Evolutionary conservation across 2,113 vertebrate genomes (phyloP).

Genomic region (Urocolius indicus): DNA sequence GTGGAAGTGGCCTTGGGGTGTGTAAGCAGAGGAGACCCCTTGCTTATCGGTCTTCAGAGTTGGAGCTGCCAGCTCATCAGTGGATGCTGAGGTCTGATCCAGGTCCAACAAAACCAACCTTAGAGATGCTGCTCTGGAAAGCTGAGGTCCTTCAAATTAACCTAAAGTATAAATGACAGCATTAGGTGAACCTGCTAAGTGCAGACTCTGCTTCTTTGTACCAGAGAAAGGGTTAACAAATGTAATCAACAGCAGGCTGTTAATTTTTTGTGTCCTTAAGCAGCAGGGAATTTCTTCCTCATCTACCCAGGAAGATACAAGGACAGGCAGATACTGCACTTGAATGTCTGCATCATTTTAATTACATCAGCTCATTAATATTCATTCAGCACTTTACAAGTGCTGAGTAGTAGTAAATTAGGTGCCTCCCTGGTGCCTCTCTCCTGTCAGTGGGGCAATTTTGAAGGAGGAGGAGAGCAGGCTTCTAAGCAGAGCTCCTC

Average conservation of each 20-base stretch:
- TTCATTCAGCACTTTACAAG: slow-evolving; percentile 41
- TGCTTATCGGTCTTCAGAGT: background rate
- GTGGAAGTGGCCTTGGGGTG: background rate
- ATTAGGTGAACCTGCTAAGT: background rate
- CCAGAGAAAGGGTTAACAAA: slow-evolving; percentile 45
- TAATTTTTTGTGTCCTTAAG: slow-evolving; percentile 63
- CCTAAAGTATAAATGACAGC: background rate
- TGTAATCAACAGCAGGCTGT: slow-evolving; percentile 59
- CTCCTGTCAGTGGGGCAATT: background rate
- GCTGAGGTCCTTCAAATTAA: background rate
- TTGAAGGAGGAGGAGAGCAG: background rate
- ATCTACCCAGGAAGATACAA: slow-evolving; percentile 61
- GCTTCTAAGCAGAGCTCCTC: background rate
- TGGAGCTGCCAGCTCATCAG: background rate
- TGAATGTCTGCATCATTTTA: slow-evolving; percentile 68
- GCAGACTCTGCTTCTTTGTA: background rate
- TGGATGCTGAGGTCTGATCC: background rate
- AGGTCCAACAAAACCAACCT: background rate
- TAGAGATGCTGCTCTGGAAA: background rate
- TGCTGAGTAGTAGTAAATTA: slow-evolving; percentile 52
- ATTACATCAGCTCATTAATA: slow-evolving; percentile 70
- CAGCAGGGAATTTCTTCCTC: slow-evolving; percentile 69
- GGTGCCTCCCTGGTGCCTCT: slow-evolving; percentile 47
- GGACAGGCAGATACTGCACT: slow-evolving; percentile 60
- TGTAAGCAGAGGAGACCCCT: background rate